These are phyloP conservation scores for Meiosimyza decipiens DNA, from an alignment of 2,888 invertebrate species.

Conservation along the genomic window DNA sequence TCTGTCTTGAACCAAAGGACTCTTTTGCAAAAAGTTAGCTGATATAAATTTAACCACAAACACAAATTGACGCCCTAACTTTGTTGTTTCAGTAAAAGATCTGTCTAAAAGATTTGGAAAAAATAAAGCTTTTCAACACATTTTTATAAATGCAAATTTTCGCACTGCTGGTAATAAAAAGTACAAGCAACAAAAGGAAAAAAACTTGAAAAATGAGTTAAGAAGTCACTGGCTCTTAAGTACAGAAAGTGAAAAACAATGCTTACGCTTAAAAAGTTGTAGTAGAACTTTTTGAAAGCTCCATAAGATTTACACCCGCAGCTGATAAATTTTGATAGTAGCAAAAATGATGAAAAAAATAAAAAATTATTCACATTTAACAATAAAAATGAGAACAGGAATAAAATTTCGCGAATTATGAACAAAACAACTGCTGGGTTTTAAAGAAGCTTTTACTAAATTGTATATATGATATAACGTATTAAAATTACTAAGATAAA, in stretches of 20 bases:
- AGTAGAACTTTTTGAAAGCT: background rate
- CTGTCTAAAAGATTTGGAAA: conserved; percentile 23
- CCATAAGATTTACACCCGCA: conserved; percentile 14
- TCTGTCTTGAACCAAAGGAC: background rate
- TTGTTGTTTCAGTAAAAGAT: background rate
- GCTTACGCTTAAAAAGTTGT: background rate
- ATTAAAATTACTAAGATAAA: too few species aligned
- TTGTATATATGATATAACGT: too few species aligned
- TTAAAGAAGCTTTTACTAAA: too few species aligned
- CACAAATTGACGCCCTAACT: background rate
- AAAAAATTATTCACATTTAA: too few species aligned
- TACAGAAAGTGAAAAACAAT: background rate
- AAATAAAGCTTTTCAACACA: conserved; percentile 13
- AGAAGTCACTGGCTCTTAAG: background rate
- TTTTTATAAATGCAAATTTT: conserved; percentile 26
- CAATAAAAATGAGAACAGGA: background rate
- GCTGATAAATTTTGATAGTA: background rate
- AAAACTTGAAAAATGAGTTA: background rate
- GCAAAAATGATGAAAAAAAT: too few species aligned
- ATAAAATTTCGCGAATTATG: conserved; percentile 17
- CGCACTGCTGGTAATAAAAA: background rate
- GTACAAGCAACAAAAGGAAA: background rate
- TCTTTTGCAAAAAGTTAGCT: background rate
- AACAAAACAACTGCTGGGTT: background rate
- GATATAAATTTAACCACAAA: conserved; percentile 5